These are phyloP conservation scores for Cecidostiba fungosa DNA, from an alignment of 2,888 invertebrate genomes.

Conservation along the genomic window DNA sequence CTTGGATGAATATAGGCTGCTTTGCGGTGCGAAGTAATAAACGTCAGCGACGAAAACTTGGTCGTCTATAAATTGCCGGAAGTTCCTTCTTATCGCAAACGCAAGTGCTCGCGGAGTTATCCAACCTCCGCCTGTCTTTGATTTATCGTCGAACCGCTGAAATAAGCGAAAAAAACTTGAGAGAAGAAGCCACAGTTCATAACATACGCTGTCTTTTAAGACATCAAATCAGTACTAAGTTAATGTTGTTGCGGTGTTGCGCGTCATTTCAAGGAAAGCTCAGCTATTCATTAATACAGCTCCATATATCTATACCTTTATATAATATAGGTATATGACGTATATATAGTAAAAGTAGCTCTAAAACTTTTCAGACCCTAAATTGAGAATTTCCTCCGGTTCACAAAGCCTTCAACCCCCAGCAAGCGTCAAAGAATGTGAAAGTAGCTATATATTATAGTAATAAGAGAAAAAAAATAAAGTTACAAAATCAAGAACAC, in stretches of 20 bases:
- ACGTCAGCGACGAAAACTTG: slow-evolving; percentile 69
- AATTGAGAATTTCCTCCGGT: background rate
- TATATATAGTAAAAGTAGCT: background rate
- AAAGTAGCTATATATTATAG: too few relatives aligned
- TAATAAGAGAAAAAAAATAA: slow-evolving; percentile 6
- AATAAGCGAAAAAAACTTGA: background rate
- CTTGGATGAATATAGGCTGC: slow-evolving; percentile 66
- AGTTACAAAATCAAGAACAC: slow-evolving; percentile 25
- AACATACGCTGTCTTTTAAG: background rate
- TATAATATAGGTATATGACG: too few relatives aligned
- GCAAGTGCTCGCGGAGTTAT: slow-evolving; percentile 19
- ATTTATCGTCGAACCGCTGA: slow-evolving; percentile 49
- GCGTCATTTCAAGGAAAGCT: background rate
- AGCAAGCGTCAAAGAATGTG: background rate
- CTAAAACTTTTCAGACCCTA: background rate
- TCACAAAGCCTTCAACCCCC: too few relatives aligned
- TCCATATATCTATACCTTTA: too few relatives aligned
- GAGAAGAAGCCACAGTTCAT: background rate
- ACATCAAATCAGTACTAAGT: too few relatives aligned
- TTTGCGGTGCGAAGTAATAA: slow-evolving; percentile 69
- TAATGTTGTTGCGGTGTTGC: background rate
- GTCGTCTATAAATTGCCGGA: slow-evolving; percentile 71
- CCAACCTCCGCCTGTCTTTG: slow-evolving; percentile 53
- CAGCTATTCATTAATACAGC: background rate
- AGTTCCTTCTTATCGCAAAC: slow-evolving; percentile 67